Conservation (phyloP, 2,113 vertebrate species). For the Saguinus midas region DNA sequence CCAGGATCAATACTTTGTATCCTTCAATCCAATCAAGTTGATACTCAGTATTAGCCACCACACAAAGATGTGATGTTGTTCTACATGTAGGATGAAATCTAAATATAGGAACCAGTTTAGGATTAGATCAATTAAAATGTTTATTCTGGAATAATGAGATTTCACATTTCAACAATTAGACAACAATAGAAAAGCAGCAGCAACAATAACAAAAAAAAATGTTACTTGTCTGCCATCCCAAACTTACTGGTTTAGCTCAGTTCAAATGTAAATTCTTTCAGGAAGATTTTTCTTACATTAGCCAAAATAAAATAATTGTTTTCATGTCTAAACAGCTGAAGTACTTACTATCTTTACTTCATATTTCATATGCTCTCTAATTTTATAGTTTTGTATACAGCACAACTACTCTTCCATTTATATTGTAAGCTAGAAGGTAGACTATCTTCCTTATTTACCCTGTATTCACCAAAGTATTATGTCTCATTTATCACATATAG, state of each 20-base stretch:
- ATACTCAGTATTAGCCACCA: too few species aligned
- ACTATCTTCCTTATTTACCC: neutral
- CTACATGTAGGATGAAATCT: neutral
- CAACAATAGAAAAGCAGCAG: neutral
- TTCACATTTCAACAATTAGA: slow-evolving; percentile 5
- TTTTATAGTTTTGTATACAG: neutral
- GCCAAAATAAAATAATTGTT: neutral
- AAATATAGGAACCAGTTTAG: neutral
- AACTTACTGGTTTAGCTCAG: neutral
- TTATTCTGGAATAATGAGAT: neutral
- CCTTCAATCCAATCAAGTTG: too few species aligned
- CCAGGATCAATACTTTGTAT: too few species aligned
- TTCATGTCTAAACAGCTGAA: neutral
- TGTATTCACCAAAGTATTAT: neutral
- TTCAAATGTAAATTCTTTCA: neutral
- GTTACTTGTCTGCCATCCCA: neutral
- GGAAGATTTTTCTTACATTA: neutral
- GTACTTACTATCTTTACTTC: neutral
- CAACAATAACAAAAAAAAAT: neutral
- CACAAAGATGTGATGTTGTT: neutral
- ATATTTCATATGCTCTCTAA: neutral
- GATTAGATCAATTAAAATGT: neutral
- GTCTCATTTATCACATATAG: neutral
- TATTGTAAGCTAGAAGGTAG: neutral
- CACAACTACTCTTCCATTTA: neutral